Base-by-base conservation (phyloP, 2,888 invertebrate species). In the Cephus pulcher region DNA sequence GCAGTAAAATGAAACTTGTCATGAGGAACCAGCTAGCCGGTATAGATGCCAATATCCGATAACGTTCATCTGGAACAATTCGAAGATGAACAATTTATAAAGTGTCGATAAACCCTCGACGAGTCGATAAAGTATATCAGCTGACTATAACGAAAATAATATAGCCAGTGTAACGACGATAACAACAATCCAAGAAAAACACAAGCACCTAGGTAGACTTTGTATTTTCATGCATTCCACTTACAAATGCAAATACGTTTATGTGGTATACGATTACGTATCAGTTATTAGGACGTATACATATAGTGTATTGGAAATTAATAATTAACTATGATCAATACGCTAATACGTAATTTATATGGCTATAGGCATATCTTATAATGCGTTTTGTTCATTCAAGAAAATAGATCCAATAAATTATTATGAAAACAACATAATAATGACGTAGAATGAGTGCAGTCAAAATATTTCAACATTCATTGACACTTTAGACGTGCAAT, bases 11-110 rank as follows among this genome's bases (percentile, higher is more conserved):
- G 78, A 97, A 97, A 87, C 95, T 96, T 77, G 94, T 93, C 88
- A 97, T 94, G 73, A 97, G 85, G 88, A 95, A 97, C 86, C 96
- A 92, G 82, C 96, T 94, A 9, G 95, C 95, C 34, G 97, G 97
- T 86, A 97, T 94, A 73, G 97, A 97, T 4, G 96, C 94, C 80
- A 97, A 92, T 79, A 97, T 93, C 81, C 94, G 93, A 92, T 95
- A 97, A 86, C 96, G 93, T 90, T 97, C 96, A 90, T 97, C 96
- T 94, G 94, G 82, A 94, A 94, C 90, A 91, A 88, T 90, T 56
- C 56, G 56, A 56, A 56, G 56, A 56, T 23, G 23, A 56, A 56
- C 4, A 23, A 23, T 56, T 56, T 56, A 56, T 2, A 56, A 56
- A 56, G 56, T 23, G 56, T 56, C 9, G 56, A 56, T 56, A 23